Evolutionary conservation across 1,140 invertebrate genomes (phyloP).

Genomic region (Phenacoccus solenopsis): DNA sequence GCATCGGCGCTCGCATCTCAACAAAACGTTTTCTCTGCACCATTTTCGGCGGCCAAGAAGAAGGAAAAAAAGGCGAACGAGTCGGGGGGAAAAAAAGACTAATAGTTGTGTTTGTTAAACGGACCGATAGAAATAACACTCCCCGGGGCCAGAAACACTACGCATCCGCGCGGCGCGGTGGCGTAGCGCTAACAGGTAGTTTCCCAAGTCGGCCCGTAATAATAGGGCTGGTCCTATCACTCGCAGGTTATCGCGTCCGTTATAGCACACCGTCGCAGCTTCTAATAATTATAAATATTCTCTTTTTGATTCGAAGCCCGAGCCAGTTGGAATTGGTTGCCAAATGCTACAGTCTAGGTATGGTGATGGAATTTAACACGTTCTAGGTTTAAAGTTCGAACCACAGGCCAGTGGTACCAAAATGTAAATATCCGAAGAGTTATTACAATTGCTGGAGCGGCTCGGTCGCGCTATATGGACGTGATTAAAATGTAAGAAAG

Average conservation of each 20-base stretch:
- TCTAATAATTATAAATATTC: conserved; percentile 16
- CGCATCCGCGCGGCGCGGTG: background rate
- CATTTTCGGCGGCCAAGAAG: background rate
- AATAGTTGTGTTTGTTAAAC: conserved; percentile 13
- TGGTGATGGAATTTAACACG: background rate
- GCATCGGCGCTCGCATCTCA: background rate
- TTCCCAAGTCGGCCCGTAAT: background rate
- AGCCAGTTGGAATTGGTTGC: background rate
- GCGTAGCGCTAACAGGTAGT: conserved; percentile 8
- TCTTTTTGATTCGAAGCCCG: background rate
- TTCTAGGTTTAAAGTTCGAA: background rate
- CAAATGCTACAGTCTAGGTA: background rate
- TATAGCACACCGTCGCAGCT: conserved; percentile 9
- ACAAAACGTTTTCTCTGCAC: conserved; percentile 1
- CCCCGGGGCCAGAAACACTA: conserved; percentile 10
- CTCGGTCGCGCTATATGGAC: too few relatives aligned
- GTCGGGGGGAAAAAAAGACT: conserved; percentile 6
- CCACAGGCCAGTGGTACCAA: background rate
- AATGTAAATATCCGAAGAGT: background rate
- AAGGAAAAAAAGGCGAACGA: too few relatives aligned
- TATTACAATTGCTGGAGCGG: too few relatives aligned
- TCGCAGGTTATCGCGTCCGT: conserved; percentile 15
- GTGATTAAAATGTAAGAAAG: background rate
- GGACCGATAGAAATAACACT: conserved; percentile 13
- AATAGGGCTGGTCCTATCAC: conserved; percentile 15